These are phyloP conservation scores for Gonioctena quinquepunctata DNA, from an alignment of 1,140 invertebrate species.

Conservation along the genomic window DNA sequence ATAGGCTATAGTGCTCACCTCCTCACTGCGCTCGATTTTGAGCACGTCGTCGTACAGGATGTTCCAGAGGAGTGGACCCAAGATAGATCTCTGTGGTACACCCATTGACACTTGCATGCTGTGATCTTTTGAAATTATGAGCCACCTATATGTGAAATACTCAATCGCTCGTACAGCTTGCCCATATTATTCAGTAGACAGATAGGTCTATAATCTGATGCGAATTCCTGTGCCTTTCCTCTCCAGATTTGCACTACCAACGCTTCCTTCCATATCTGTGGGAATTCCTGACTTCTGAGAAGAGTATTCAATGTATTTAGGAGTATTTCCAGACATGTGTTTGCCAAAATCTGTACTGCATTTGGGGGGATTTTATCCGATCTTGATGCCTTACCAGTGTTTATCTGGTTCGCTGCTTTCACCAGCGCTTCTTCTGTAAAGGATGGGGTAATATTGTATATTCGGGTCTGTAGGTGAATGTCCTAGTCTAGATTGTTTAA, in stretches of 20 bases:
- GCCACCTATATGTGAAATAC: not conserved
- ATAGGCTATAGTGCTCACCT: not conserved
- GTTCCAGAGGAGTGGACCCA: not conserved
- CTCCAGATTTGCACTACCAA: slow-evolving; percentile 1
- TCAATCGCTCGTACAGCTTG: too few relatives aligned
- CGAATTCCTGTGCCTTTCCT: not conserved
- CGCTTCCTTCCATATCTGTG: slow-evolving; percentile 11
- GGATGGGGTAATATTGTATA: not conserved
- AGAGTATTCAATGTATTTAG: not conserved
- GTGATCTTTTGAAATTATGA: not conserved
- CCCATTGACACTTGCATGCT: not conserved
- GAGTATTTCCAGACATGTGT: not conserved
- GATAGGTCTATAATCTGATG: not conserved
- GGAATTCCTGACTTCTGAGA: not conserved
- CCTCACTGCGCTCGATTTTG: not conserved
- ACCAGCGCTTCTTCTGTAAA: slow-evolving; percentile 5
- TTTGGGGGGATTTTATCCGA: slow-evolving; percentile 10
- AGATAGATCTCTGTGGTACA: not conserved
- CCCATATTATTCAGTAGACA: too few relatives aligned
- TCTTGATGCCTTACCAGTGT: slow-evolving; percentile 9
- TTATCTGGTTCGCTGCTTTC: not conserved
- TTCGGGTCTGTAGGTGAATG: not conserved
- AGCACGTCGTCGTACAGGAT: not conserved
- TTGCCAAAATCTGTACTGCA: not conserved
- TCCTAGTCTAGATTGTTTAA: not conserved